phyloP scores from a whole-genome alignment of 2,797 vertebrate genomes.

The Siniperca undulata region DNA sequence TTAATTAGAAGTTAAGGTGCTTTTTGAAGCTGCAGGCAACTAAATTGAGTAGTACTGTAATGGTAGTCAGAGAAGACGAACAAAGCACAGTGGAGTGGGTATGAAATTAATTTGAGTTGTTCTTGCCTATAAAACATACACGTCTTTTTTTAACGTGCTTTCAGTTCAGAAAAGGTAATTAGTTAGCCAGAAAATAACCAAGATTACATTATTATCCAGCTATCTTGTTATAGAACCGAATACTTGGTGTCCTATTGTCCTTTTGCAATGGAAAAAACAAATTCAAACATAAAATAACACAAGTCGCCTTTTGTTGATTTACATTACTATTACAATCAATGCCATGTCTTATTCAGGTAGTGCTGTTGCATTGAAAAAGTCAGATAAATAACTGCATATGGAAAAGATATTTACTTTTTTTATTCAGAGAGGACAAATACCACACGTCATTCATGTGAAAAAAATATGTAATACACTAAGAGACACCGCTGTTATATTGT shows the following conservation, averaged over 20 bases:
- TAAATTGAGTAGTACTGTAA: constrained; percentile 32
- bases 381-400: not conserved
- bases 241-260: not conserved
- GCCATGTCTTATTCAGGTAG: not conserved
- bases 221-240: not conserved
- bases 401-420: constrained; percentile 7
- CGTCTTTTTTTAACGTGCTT: constrained; percentile 8
- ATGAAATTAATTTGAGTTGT: constrained; percentile 23
- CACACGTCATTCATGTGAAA: not conserved
- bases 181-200: not conserved
- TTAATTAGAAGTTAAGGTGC: constrained; percentile 68
- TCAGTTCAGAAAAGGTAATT: not conserved
- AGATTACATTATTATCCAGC: not conserved
- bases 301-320: not conserved
- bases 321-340: not conserved
- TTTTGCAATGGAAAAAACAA: not conserved
- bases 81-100: not conserved
- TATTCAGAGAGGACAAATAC: constrained; percentile 1
- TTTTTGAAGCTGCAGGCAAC: constrained; percentile 52
- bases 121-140: constrained; percentile 3
- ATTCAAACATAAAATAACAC: not conserved
- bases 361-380: not conserved
- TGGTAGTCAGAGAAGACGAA: constrained; percentile 12
- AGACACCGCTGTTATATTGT: not conserved
- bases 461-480: not conserved